Base-by-base conservation (phyloP, 35 echinoderm and acorn worm genomes). In the Eucidaris tribuloides region DNA sequence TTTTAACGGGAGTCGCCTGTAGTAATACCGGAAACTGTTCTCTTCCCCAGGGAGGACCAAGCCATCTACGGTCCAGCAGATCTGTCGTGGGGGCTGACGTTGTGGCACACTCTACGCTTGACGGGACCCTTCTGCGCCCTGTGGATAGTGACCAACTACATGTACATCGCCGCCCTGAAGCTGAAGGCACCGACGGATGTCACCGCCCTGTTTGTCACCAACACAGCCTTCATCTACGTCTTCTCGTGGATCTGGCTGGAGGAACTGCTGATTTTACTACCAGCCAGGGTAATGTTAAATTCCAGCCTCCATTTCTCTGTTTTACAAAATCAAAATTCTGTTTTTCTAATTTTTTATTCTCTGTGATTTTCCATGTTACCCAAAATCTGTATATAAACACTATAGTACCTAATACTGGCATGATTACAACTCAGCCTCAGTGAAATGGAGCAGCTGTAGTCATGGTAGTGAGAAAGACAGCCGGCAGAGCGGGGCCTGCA, bases 141-240 rank as follows among this genome's bases (percentile, higher is more conserved):
- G 18, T 98, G 95, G 95, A 83, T 59, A 13, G 60, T 45, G 3
- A 93, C 91, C 41, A 98, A 98, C 79, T 98, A 98, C 41, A 88
- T 98, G 77, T 98, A 89, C 19, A 79, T 82, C 36, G 72, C 86
- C 2, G 86, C 90, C 5, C 56, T 98, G 32, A 83, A 87, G 19
- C 37, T 86, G 6, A 93, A 84, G 36, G 29, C 48, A 23, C 86
- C 87, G 2, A 88, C 95, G 6, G 90, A 89, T 23, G 95, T 93
- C 40, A 90, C 87, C 0, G 87, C 90, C 0, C 34, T 98, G 5
- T 98, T 98, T 46, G 76, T 83, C 24, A 89, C 95, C 30, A 98
- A 98, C 43, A 98, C 95, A n/a, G 95, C 90, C n/a, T 90, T 98
- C 42, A 86, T 98, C 28, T 98, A 98, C 65, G 46, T 93, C 20